Percentiles rank a stretch among this genome's conserved stretches.
Evolutionary conservation across 2,113 vertebrate species (phyloP).

Genomic region (Sinocyclocheilus grahami): DNA sequence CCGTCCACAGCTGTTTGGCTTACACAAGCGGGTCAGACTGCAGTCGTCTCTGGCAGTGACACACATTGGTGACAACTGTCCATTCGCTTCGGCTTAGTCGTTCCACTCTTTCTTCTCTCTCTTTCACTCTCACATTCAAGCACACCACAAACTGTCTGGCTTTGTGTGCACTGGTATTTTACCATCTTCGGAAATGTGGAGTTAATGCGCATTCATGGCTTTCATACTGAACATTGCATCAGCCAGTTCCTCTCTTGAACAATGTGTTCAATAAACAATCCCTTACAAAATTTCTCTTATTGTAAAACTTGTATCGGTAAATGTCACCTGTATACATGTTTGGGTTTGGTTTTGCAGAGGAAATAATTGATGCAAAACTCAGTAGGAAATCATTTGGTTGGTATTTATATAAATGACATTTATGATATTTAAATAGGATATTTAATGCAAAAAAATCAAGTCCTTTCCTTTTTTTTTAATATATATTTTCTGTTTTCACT

Average conservation of each 20-base stretch:
- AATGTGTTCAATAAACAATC: background rate
- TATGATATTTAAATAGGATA: background rate
- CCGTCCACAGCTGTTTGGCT: conserved; percentile 50
- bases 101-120: conserved; percentile 41
- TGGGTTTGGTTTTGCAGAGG: background rate
- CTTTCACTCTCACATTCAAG: conserved; percentile 18
- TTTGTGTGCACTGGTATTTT: background rate
- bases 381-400: background rate
- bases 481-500: background rate
- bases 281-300: background rate
- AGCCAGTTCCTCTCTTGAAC: background rate
- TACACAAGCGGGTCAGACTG: conserved; percentile 45
- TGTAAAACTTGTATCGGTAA: background rate
- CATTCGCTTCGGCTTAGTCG: conserved; percentile 56
- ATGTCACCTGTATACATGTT: background rate
- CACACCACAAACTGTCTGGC: background rate
- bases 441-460: background rate
- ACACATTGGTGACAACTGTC: conserved; percentile 72
- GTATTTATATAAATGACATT: background rate
- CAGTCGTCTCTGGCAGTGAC: conserved; percentile 27
- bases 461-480: no score
- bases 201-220: background rate
- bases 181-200: conserved; percentile 11
- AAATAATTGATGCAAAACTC: background rate
- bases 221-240: background rate